phyloP scores from a whole-genome alignment of 2,888 invertebrate species.

The Cataglyphis rosenhaueri region DNA sequence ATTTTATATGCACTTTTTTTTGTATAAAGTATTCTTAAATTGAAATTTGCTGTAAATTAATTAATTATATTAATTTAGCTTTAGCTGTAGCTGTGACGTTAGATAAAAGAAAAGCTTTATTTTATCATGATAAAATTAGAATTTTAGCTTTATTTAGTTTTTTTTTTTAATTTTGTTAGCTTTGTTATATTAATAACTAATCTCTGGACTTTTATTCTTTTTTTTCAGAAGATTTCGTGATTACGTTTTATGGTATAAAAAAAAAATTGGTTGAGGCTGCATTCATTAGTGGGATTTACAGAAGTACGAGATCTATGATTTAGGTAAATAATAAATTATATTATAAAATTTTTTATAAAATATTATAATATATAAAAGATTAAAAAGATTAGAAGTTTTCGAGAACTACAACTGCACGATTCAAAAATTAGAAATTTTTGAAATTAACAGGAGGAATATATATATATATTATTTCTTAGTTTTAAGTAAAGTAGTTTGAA shows the following conservation, averaged over 20 bases:
- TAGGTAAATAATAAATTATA: background rate
- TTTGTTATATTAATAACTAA: conserved; percentile 8
- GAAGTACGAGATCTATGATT: background rate
- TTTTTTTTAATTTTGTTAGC: background rate
- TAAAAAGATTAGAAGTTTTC: background rate
- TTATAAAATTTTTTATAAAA: background rate
- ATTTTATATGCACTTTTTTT: background rate
- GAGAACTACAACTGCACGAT: too few relatives aligned
- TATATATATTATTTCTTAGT: background rate
- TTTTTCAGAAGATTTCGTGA: conserved; percentile 4
- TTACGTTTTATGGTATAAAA: background rate
- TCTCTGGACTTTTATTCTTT: background rate
- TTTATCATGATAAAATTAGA: background rate
- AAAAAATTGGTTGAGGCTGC: background rate
- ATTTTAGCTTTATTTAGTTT: background rate
- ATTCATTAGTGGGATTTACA: background rate
- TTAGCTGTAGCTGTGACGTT: background rate
- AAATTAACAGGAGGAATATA: background rate
- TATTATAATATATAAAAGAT: background rate
- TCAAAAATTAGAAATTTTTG: background rate
- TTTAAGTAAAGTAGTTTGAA: background rate
- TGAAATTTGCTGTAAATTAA: background rate
- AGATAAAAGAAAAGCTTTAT: background rate
- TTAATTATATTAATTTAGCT: background rate
- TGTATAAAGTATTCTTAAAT: background rate